Percentiles rank a stretch among this genome's conserved stretches.
phyloP scores from a whole-genome alignment of 2,888 invertebrate genomes.

The Eristalinus aeneus region DNA sequence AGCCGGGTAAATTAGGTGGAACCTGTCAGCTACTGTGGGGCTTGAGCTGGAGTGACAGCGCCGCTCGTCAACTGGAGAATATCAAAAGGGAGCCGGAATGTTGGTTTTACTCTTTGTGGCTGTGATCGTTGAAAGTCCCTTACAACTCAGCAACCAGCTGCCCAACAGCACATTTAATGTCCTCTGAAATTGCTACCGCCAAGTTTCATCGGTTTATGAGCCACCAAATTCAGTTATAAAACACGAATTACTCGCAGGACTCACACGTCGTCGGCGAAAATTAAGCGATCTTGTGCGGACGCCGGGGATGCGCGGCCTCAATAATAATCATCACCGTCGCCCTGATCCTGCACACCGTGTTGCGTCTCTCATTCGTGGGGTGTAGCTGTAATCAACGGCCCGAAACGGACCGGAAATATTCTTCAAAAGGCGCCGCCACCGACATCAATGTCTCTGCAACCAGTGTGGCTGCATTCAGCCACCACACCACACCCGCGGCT shows the following conservation, averaged over 20 bases:
- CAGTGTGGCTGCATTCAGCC: constrained; percentile 32
- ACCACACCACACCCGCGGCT: constrained; percentile 1
- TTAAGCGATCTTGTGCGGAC: constrained; percentile 54
- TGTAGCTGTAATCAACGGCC: constrained; percentile 57
- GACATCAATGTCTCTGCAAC: constrained; percentile 30
- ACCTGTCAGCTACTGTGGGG: not conserved
- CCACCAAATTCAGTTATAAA: constrained; percentile 62
- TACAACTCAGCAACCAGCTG: not conserved
- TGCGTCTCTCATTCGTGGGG: constrained; percentile 17
- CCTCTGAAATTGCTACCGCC: constrained; percentile 7
- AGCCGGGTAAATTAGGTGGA: not conserved
- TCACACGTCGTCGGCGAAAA: constrained; percentile 63
- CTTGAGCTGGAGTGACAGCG: not conserved
- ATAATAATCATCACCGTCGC: constrained; percentile 29
- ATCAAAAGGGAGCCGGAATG: too few species aligned
- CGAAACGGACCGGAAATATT: constrained; percentile 67
- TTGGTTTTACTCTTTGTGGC: too few species aligned
- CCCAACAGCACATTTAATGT: not conserved
- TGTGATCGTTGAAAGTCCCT: not conserved
- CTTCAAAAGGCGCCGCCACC: constrained; percentile 56
- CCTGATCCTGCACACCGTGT: constrained; percentile 36
- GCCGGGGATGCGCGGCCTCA: not conserved
- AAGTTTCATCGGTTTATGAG: constrained; percentile 25
- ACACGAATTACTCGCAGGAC: constrained; percentile 59
- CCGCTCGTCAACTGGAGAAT: not conserved